phyloP scores from a whole-genome alignment of 2,113 vertebrate genomes.

The Struthidea cinerea region DNA sequence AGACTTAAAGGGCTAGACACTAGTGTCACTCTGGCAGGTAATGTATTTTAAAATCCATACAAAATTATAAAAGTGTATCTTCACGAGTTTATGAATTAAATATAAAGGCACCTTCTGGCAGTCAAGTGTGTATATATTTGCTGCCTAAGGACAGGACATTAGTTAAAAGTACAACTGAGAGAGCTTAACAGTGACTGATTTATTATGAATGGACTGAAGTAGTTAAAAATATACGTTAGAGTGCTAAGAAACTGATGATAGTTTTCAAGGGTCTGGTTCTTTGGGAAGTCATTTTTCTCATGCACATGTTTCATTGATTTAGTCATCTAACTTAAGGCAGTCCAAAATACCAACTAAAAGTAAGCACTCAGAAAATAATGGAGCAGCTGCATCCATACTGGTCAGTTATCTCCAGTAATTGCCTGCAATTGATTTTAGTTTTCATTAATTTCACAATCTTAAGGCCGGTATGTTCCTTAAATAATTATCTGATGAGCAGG shows the following conservation, averaged over 20 bases:
- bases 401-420: neutral
- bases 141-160: slow-evolving; percentile 4
- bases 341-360: neutral
- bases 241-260: neutral
- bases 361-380: neutral
- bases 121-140: neutral
- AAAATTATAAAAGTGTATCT: neutral
- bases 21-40: neutral
- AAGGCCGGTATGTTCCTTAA: neutral
- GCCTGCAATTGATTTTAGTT: neutral
- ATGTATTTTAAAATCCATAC: neutral
- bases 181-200: slow-evolving; percentile 8
- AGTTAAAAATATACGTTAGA: neutral
- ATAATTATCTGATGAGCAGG: neutral
- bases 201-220: slow-evolving; percentile 6
- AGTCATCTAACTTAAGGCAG: neutral
- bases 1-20: neutral
- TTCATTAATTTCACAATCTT: neutral
- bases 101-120: slow-evolving; percentile 54
- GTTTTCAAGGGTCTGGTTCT: neutral
- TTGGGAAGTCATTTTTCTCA: neutral
- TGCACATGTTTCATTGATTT: neutral
- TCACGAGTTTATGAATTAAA: slow-evolving; percentile 31
- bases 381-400: neutral
- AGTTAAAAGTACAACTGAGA: slow-evolving; percentile 6